Evolutionary conservation across 2,797 vertebrate genomes (phyloP).

Genomic region (Eospalax fontanierii): DNA sequence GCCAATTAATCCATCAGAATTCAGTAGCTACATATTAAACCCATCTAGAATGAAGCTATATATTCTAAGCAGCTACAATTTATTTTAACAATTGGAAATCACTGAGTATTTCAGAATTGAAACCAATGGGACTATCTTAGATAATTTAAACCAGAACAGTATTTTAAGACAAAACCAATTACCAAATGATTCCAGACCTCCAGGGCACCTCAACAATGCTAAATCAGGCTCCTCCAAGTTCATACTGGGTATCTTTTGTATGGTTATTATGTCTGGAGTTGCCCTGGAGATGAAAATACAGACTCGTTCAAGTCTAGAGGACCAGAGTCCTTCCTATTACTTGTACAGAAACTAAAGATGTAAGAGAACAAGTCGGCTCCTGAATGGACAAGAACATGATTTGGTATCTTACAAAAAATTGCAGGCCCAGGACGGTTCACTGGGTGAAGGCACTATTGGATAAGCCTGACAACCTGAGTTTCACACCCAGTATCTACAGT

Average conservation of each 20-base stretch:
- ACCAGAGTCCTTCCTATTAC: neutral
- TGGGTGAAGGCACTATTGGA: neutral
- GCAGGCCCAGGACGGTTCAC: neutral
- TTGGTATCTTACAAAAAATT: neutral
- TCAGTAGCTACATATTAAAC: constrained; percentile 2
- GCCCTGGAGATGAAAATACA: neutral
- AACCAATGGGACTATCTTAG: neutral
- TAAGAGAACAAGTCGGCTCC: neutral
- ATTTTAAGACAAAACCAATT: constrained; percentile 55
- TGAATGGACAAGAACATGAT: neutral
- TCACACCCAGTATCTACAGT: neutral
- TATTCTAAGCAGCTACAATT: constrained; percentile 8
- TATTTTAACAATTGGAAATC: neutral
- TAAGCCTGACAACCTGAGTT: neutral
- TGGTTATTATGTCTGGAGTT: neutral
- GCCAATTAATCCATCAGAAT: neutral
- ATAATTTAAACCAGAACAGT: constrained; percentile 31
- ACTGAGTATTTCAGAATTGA: constrained; percentile 10
- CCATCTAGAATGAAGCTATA: neutral
- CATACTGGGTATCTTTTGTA: neutral
- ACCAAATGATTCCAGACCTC: constrained; percentile 13
- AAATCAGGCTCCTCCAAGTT: neutral
- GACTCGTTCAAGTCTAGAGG: neutral
- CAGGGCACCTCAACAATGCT: neutral
- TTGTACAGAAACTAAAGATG: constrained; percentile 43